These are phyloP conservation scores for Thunnus maccoyii DNA, from an alignment of 2,113 vertebrate species.

Conservation along the genomic window DNA sequence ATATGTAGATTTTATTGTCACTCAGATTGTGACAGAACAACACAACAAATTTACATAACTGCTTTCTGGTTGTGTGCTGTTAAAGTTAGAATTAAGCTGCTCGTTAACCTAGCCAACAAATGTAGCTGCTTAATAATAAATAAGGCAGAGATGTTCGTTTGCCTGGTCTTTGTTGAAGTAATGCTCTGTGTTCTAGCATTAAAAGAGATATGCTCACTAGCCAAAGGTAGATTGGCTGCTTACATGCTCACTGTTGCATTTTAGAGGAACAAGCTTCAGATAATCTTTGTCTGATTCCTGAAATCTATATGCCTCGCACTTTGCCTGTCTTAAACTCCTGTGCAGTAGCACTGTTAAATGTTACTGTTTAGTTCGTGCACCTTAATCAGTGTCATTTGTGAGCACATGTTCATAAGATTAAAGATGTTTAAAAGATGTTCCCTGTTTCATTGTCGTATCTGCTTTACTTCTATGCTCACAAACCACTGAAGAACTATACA, in stretches of 20 bases:
- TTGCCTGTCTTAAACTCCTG: constrained; percentile 51
- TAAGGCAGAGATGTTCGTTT: constrained; percentile 17
- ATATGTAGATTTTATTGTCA: constrained; percentile 49
- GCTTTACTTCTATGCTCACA: not conserved
- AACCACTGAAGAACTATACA: not conserved
- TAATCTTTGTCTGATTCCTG: constrained; percentile 13
- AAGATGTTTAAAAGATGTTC: constrained; percentile 61
- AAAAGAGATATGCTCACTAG: constrained; percentile 10
- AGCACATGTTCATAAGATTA: constrained; percentile 68
- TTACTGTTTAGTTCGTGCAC: constrained; percentile 61
- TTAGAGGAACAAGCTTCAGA: constrained; percentile 54
- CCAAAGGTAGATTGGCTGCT: constrained; percentile 33
- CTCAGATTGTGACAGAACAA: constrained; percentile 45
- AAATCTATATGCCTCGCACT: constrained; percentile 35
- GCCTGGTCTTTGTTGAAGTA: constrained; percentile 37
- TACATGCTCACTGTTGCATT: constrained; percentile 70
- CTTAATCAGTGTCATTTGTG: constrained; percentile 68
- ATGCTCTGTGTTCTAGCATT: constrained; percentile 62
- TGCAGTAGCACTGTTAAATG: constrained; percentile 66
- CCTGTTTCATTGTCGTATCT: constrained; percentile 20
- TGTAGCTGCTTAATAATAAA: not conserved
- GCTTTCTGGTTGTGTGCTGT: constrained; percentile 26
- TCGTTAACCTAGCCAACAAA: constrained; percentile 4
- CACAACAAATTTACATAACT: not conserved
- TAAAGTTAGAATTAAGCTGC: constrained; percentile 20